Conservation (phyloP, 2,888 invertebrate species). For the Acrobasis suavella region DNA sequence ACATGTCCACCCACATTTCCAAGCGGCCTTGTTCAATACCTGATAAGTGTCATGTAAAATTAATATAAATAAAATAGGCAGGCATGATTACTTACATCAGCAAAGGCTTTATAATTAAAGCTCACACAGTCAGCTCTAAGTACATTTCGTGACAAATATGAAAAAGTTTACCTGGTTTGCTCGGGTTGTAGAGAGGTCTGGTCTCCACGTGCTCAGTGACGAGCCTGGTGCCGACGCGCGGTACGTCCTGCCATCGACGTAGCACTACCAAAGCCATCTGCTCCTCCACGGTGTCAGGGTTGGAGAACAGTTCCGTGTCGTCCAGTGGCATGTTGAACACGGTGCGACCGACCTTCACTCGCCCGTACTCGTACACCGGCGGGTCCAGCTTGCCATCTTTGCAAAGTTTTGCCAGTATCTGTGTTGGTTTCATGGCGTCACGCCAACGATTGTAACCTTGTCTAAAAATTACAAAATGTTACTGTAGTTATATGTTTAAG, state of each 20-base stretch:
- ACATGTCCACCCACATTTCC: constrained; percentile 98
- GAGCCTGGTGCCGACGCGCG: constrained; percentile 88
- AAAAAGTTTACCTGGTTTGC: constrained; percentile 83
- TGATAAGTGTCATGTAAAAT: constrained; percentile 30
- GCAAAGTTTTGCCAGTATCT: constrained; percentile 92
- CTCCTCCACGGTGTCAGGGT: constrained; percentile 84
- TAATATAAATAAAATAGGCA: constrained; percentile 8
- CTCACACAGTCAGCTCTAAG: no score
- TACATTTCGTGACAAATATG: no score
- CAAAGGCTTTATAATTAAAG: no score
- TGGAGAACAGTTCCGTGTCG: constrained; percentile 65
- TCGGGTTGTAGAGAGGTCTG: constrained; percentile 91
- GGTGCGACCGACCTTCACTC: constrained; percentile 88
- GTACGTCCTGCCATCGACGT: constrained; percentile 91
- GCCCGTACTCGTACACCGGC: constrained; percentile 86
- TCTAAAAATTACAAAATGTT: constrained; percentile 64
- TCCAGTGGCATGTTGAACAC: constrained; percentile 84
- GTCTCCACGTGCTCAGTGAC: constrained; percentile 97
- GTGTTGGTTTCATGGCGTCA: constrained; percentile 94
- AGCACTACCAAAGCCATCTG: constrained; percentile 92
- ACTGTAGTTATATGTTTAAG: background rate
- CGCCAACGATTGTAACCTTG: constrained; percentile 94
- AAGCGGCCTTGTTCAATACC: constrained; percentile 95
- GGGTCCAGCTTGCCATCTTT: constrained; percentile 93
- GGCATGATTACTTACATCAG: background rate